Evolutionary conservation across 2,113 vertebrate genomes (phyloP), one percentile per base, ranked within the genome.

Genomic region (Terrapene triunguis): DNA sequence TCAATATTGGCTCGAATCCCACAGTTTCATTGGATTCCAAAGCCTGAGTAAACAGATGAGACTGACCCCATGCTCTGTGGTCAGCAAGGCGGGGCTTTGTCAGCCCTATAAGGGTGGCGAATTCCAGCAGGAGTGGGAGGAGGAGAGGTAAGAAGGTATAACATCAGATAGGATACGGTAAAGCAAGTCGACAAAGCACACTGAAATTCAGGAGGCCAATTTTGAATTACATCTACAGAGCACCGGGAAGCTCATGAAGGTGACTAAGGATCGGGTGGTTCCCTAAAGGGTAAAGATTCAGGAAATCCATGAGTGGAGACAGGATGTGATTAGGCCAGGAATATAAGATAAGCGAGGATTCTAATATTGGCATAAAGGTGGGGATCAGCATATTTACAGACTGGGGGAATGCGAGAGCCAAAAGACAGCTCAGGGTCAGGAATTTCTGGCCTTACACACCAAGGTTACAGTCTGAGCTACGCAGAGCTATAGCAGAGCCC

Each of bases 41-140:
- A 72, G 42, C 91, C 93, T 97, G 89, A 91, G 89, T 95, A 97
- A 97, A 95, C 96, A 96, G 92, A 88, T 87, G 92, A 93, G 93
- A 89, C 81, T 72, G 24, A 17, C 94, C 27, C 85, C 10, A 21
- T 95, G 74, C 87, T 86, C 96, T 91, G 81, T 95, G 89, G 94
- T 96, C 96, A 97, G 85, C 85, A 92, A 91, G 25, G 89, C 92
- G 79, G 84, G 82, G 32, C 84, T 97, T 97, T 95, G 97, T 95
- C 96, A 91, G 92, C 27, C 95, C 85, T 81, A 35, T 27, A 91
- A 85, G 95, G n/a, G 14, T 59, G 85, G 76, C 96, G 96, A 97
- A 97, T 96, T 89, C 24, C 50, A 84, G 65, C 35, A n/a, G 51
- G 80, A 32, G 4, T 82, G 91, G 90, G 84, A 74, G 54, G 72